phyloP scores from a whole-genome alignment of 2,797 vertebrate genomes.

The Rhinichthys osculus region DNA sequence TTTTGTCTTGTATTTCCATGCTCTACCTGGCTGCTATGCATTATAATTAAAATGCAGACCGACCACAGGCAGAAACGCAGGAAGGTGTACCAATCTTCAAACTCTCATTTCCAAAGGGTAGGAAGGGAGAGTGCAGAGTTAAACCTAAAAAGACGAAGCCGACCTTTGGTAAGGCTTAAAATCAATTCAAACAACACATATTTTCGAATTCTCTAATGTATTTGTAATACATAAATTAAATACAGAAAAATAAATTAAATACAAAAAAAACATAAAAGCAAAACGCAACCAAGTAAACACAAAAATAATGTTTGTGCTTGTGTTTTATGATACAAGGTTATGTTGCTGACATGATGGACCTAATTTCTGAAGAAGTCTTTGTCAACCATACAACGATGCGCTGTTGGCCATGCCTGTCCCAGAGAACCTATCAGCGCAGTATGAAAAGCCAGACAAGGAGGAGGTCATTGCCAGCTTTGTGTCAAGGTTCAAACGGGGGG shows the following conservation, averaged over 20 bases:
- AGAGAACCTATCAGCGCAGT: no score
- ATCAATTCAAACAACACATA: no score
- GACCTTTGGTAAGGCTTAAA: no score
- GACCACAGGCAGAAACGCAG: neutral
- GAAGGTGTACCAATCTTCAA: neutral
- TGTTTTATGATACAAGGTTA: no score
- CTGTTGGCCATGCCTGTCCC: no score
- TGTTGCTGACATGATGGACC: no score
- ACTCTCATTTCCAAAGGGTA: neutral
- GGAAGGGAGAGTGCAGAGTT: no score
- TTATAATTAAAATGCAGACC: neutral
- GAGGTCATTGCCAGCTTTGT: neutral
- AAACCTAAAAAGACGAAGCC: no score
- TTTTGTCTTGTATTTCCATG: neutral
- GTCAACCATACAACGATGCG: no score
- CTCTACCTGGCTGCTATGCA: neutral
- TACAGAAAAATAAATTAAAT: neutral
- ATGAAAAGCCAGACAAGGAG: neutral
- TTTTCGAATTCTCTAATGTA: neutral
- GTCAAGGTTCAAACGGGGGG: no score
- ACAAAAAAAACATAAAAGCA: neutral
- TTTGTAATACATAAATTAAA: neutral
- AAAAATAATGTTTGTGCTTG: neutral
- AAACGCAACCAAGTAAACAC: neutral
- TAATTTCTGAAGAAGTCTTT: no score